These are phyloP conservation scores for Beaufortia kweichowensis DNA, from an alignment of 2,113 vertebrate species.

Conservation along the genomic window DNA sequence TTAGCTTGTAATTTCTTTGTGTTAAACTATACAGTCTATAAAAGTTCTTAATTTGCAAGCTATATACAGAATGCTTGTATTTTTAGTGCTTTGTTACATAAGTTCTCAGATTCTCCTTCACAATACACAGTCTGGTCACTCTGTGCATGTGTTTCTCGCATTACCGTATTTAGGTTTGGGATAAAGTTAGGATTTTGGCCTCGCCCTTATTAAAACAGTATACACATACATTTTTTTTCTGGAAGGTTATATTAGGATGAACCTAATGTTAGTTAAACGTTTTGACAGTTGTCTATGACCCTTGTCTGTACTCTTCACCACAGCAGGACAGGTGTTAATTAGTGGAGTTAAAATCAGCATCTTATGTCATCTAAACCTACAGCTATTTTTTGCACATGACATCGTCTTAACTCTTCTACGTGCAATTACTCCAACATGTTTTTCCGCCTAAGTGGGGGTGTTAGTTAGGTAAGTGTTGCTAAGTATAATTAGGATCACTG, in stretches of 20 bases:
- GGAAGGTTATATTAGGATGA: conserved; percentile 29
- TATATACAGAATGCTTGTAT: conserved; percentile 2
- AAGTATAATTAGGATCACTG: conserved; percentile 46
- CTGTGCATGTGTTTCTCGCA: conserved; percentile 18
- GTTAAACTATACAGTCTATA: background rate
- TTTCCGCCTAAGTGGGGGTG: conserved; percentile 27
- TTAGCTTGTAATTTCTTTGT: background rate
- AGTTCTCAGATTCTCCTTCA: conserved; percentile 3
- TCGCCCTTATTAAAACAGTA: conserved; percentile 25
- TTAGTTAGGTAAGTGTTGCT: conserved; percentile 41
- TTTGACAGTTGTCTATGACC: conserved; percentile 32
- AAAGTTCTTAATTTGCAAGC: background rate
- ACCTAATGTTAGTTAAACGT: conserved; percentile 14
- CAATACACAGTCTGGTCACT: background rate
- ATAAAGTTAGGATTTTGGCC: conserved; percentile 39
- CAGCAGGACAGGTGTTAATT: conserved; percentile 44
- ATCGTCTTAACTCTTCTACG: conserved; percentile 25
- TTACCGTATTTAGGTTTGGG: conserved; percentile 37
- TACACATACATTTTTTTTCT: conserved; percentile 19
- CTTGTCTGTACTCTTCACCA: conserved; percentile 40
- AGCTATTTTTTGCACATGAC: conserved; percentile 51
- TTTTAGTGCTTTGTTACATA: conserved; percentile 8
- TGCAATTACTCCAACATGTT: conserved; percentile 36
- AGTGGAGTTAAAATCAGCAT: conserved; percentile 37
- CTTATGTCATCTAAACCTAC: conserved; percentile 19